Conservation (phyloP, 1,140 invertebrate species). For the Scaptomyza hsui region DNA sequence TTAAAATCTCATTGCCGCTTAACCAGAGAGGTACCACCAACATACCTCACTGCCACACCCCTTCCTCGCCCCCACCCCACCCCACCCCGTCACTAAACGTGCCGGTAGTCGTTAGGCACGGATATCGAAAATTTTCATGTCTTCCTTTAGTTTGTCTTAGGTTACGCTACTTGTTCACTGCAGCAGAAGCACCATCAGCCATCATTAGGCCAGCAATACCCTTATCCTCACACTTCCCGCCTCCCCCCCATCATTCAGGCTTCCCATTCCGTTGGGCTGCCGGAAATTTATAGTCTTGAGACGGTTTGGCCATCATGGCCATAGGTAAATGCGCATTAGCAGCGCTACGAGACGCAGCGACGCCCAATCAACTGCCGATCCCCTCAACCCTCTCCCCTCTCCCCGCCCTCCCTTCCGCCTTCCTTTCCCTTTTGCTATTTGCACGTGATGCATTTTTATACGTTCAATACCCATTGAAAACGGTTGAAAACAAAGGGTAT, state of each 20-base stretch:
- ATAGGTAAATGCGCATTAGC: conserved; percentile 74
- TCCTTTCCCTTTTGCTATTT: background rate
- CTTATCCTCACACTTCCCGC: conserved; percentile 1
- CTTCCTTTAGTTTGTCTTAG: conserved; percentile 82
- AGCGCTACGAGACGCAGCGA: conserved; percentile 32
- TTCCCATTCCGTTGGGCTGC: conserved; percentile 21
- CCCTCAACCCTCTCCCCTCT: background rate
- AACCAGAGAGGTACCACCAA: background rate
- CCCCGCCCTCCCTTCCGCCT: background rate
- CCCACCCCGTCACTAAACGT: background rate
- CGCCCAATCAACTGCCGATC: conserved; percentile 14
- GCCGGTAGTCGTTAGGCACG: conserved; percentile 72
- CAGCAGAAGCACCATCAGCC: conserved; percentile 19
- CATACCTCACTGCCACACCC: background rate
- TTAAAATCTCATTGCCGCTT: conserved; percentile 77
- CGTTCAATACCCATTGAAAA: background rate
- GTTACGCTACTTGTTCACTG: conserved; percentile 31
- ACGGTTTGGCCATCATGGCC: conserved; percentile 26
- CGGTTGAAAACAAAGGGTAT: background rate
- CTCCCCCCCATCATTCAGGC: conserved; percentile 8
- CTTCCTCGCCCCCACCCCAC: background rate
- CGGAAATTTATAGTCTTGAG: conserved; percentile 73
- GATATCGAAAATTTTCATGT: conserved; percentile 83
- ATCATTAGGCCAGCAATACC: conserved; percentile 63
- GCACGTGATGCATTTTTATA: conserved; percentile 51